phyloP scores from a whole-genome alignment of 2,797 vertebrate genomes.

The Mionectes olivaceus region DNA sequence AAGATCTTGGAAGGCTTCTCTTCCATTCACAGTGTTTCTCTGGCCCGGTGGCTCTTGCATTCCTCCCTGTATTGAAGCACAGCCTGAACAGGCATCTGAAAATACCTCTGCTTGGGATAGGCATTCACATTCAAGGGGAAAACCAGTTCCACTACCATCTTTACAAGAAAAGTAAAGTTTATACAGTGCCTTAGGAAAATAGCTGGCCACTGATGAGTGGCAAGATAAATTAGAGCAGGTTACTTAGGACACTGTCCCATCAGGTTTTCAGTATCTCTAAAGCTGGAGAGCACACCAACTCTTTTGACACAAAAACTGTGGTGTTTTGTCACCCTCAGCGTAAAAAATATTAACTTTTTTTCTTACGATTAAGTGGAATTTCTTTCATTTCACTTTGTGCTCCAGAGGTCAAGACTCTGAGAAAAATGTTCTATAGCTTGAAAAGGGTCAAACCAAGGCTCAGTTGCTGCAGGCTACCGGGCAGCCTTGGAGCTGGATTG shows the following conservation, averaged over 20 bases:
- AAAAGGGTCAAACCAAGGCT: neutral
- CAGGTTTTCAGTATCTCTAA: neutral
- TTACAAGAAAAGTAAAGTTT: neutral
- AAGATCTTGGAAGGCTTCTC: neutral
- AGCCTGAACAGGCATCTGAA: neutral
- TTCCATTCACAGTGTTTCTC: neutral
- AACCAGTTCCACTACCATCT: neutral
- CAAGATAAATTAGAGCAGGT: neutral
- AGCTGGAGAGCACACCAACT: neutral
- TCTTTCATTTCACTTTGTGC: neutral
- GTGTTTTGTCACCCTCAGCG: neutral
- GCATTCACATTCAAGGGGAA: neutral
- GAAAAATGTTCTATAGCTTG: neutral
- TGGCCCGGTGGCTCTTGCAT: neutral
- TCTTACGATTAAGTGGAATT: neutral
- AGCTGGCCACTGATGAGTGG: neutral
- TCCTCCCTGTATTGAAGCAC: neutral
- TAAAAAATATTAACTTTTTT: neutral
- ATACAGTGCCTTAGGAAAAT: neutral
- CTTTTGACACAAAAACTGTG: neutral
- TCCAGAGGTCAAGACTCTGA: neutral
- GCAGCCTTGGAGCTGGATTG: neutral
- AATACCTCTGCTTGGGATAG: neutral
- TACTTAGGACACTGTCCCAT: neutral
- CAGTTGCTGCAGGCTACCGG: neutral